Evolutionary conservation across 2,113 vertebrate species (phyloP).

Genomic region (Rana temporaria): DNA sequence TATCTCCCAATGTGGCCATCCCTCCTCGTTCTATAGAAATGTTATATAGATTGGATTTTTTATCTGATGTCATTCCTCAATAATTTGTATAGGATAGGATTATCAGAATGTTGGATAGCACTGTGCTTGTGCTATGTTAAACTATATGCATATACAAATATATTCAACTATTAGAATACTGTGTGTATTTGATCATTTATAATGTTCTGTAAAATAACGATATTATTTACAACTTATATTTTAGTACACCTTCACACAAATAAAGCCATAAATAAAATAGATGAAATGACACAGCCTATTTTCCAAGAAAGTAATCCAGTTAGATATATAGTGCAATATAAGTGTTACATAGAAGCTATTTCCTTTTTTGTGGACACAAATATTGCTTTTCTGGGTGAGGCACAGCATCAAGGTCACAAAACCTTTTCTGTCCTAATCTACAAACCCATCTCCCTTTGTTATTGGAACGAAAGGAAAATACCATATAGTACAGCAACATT

Average conservation of each 20-base stretch:
- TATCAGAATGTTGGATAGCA: no score
- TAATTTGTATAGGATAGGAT: no score
- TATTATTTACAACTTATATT: background rate
- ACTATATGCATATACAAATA: no score
- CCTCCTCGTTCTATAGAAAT: no score
- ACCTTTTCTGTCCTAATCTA: conserved; percentile 11
- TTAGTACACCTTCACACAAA: background rate
- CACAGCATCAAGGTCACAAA: conserved; percentile 17
- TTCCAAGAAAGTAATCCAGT: conserved; percentile 17
- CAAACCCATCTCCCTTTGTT: conserved; percentile 1
- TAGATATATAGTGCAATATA: conserved; percentile 21
- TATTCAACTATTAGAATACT: no score
- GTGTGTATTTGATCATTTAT: background rate
- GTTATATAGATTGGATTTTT: no score
- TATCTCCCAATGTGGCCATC: no score
- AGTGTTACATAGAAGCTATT: conserved; percentile 20
- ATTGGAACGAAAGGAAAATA: background rate
- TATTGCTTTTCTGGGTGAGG: conserved; percentile 29
- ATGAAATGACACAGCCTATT: background rate
- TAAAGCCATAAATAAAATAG: conserved; percentile 7
- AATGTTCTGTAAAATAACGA: background rate
- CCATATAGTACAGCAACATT: background rate
- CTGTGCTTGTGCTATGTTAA: no score
- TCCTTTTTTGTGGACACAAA: background rate
- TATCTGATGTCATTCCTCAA: no score